Evolutionary conservation across 2,797 vertebrate genomes (phyloP).

Genomic region (Triplophysa yarkandensis): DNA sequence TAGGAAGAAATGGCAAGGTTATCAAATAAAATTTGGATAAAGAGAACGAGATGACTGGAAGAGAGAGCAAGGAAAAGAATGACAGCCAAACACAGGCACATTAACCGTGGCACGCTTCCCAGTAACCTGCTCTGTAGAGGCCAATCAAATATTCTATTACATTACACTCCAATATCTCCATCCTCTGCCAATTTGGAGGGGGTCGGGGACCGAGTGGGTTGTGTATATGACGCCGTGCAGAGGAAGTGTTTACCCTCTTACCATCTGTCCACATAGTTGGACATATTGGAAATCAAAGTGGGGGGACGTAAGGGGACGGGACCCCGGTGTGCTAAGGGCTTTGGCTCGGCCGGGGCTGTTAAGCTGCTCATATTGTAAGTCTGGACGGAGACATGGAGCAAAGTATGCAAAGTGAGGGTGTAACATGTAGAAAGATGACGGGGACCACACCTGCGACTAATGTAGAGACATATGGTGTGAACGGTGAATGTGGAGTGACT

Average conservation of each 20-base stretch:
- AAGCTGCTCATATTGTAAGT: constrained; percentile 16
- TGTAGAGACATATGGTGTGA: constrained; percentile 42
- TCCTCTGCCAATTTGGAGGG: constrained; percentile 40
- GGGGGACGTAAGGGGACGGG: constrained; percentile 73
- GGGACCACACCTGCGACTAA: constrained; percentile 9
- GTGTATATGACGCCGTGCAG: constrained; percentile 71
- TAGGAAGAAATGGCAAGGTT: constrained; percentile 21
- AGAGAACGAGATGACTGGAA: neutral
- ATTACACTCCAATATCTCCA: constrained; percentile 84
- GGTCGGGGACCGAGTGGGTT: constrained; percentile 68
- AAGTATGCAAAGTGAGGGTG: constrained; percentile 13
- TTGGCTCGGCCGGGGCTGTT: constrained; percentile 52
- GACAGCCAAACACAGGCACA: constrained; percentile 58
- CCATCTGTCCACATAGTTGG: constrained; percentile 85
- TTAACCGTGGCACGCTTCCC: constrained; percentile 66
- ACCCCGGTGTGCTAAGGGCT: constrained; percentile 58
- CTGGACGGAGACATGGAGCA: constrained; percentile 16
- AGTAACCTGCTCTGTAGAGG: constrained; percentile 67
- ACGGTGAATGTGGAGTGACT: constrained; percentile 19
- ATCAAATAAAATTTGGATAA: constrained; percentile 32
- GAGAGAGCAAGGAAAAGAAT: constrained; percentile 40
- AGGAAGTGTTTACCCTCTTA: constrained; percentile 76
- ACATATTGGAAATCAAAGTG: constrained; percentile 84
- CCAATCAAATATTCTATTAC: constrained; percentile 90
- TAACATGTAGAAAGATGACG: constrained; percentile 16